A percentile compares a stretch with the other conserved stretches of the same genome.
phyloP scores from a whole-genome alignment of 2,888 invertebrate genomes.

The Himalopsyche anomala region DNA sequence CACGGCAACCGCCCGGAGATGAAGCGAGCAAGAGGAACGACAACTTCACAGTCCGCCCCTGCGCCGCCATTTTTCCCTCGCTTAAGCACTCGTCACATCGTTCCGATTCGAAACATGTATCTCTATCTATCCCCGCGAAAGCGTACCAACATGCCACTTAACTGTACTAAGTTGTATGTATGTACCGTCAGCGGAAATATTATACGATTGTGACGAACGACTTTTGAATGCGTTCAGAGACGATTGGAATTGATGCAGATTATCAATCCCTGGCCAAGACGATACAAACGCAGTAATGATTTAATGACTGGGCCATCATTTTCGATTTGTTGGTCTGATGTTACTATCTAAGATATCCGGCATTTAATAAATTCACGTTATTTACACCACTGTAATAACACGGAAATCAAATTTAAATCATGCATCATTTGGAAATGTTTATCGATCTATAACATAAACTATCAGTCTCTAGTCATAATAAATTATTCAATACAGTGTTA shows the following conservation, averaged over 20 bases:
- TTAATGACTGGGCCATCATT: too few relatives aligned
- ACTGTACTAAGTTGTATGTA: conserved; percentile 1
- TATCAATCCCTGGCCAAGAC: not conserved
- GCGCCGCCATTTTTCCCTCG: conserved; percentile 43
- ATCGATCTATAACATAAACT: too few relatives aligned
- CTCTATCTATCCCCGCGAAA: not conserved
- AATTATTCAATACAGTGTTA: too few relatives aligned
- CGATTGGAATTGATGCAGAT: conserved; percentile 46
- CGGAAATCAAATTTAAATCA: too few relatives aligned
- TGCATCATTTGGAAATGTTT: too few relatives aligned
- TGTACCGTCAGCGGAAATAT: conserved; percentile 41
- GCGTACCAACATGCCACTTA: too few relatives aligned
- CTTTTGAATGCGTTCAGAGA: not conserved
- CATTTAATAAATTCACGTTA: too few relatives aligned
- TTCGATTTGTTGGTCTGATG: too few relatives aligned
- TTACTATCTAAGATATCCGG: too few relatives aligned
- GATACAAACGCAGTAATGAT: not conserved
- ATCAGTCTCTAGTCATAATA: too few relatives aligned
- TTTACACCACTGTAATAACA: too few relatives aligned
- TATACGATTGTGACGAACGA: conserved; percentile 31
- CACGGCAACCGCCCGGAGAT: conserved; percentile 71
- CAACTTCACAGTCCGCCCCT: not conserved
- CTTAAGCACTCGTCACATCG: conserved; percentile 40
- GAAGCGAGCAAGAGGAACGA: conserved; percentile 35
- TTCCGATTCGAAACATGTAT: conserved; percentile 31